Evolutionary conservation across 2,888 invertebrate genomes (phyloP), one percentile per base, ranked within the genome.

Genomic region (Furcula furcula): DNA sequence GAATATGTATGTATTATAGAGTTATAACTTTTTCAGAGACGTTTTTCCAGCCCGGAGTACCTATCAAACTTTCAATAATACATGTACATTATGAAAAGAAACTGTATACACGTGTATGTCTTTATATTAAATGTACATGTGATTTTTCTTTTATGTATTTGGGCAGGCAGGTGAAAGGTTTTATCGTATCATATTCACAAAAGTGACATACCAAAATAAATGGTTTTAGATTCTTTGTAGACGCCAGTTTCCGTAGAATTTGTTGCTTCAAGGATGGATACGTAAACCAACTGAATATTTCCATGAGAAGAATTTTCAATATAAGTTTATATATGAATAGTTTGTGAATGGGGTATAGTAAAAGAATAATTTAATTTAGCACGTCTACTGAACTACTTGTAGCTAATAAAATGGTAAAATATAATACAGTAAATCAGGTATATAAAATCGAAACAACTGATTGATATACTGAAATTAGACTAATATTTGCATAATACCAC

Each of bases 101-200:
- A 12, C 4, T n/a, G 4, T 12, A 7, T 7, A 12, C 4, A 26
- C 26, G 7, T 14, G 1, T 3, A 14, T 12, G 12, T 22, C 10
- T 23, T 23, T 6, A 23, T 23, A 12, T n/a, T 4, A 13, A 27
- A 27, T 15, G 15, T 15, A 27, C 15, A 27, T 27, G 14, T 27
- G 15, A 27, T 28, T 37, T 39, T 40, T 35, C 36, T 38, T 37
- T 34, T 30, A 22, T 31, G 34, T 50, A 37, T 23, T 23, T 23
- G 12, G 7, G 9, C 3, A 26, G 26, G 9, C 26, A 26, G 26
- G 13, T 26, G 26, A 38, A 39, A 39, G 2, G 32, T 46, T 37
- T 46, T 35, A 41, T 31, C 25, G 37, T 37, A 43, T 34, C 20
- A 29, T 31, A 28, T 36, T 34, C 35, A 43, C 35, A 41, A 38